phyloP scores from a whole-genome alignment of 2,888 invertebrate species.

The Archaeoteleia sp. region DNA sequence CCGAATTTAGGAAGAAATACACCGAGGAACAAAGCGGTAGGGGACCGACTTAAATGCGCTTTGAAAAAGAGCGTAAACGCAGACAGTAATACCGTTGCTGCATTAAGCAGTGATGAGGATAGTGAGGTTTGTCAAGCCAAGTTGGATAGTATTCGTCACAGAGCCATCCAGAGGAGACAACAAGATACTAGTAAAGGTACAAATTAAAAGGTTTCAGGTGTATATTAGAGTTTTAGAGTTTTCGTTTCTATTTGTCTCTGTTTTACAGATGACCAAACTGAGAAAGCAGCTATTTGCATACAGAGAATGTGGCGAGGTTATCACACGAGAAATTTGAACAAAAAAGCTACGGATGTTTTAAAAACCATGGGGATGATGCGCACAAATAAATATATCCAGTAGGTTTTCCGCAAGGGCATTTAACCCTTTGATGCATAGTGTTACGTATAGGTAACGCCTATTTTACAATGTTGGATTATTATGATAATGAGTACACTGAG shows the following conservation, averaged over 20 bases:
- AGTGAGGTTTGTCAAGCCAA: conserved; percentile 82
- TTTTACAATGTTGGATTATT: not conserved
- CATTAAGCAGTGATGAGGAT: conserved; percentile 78
- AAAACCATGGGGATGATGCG: conserved; percentile 85
- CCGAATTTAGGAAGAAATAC: conserved; percentile 65
- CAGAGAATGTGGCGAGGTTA: conserved; percentile 93
- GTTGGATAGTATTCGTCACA: conserved; percentile 80
- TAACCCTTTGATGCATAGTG: too few species aligned
- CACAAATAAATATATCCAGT: conserved; percentile 90
- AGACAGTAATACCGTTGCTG: conserved; percentile 56
- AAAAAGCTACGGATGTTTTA: conserved; percentile 79
- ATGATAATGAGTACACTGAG: not conserved
- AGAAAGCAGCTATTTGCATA: conserved; percentile 84
- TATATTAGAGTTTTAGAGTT: too few species aligned
- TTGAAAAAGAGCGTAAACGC: conserved; percentile 54
- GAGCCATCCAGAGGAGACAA: conserved; percentile 77
- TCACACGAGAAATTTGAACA: conserved; percentile 84
- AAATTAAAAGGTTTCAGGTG: too few species aligned
- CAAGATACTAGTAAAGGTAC: conserved; percentile 69
- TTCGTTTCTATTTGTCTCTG: too few species aligned
- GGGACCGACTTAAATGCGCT: conserved; percentile 58
- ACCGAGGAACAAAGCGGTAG: conserved; percentile 60
- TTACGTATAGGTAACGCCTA: not conserved
- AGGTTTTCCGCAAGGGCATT: conserved; percentile 68
- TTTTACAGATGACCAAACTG: conserved; percentile 64